These are phyloP conservation scores for Malurus leucopterus DNA, from an alignment of 2,797 vertebrate genomes.

Conservation along the genomic window DNA sequence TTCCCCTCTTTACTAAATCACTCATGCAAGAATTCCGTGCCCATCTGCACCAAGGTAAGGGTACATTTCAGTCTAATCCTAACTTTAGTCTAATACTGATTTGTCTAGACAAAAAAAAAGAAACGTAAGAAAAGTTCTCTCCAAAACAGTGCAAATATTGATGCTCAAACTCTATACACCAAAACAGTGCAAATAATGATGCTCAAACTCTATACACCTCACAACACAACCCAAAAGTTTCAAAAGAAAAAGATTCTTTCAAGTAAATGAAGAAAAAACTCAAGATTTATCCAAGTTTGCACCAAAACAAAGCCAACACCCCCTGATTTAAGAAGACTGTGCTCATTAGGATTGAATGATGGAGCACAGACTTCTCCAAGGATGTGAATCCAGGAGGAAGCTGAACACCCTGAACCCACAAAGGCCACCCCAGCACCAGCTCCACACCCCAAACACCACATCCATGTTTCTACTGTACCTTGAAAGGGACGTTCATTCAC, in stretches of 20 bases:
- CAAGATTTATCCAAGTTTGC: neutral
- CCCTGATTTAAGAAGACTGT: accelerated
- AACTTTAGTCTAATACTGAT: neutral
- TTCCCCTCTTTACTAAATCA: neutral
- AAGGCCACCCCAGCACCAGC: neutral
- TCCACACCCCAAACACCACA: neutral
- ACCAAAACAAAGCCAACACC: neutral
- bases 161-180: neutral
- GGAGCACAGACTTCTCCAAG: neutral
- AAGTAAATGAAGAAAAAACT: neutral
- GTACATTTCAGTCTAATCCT: neutral
- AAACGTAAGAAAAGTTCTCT: neutral
- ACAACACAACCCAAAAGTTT: neutral
- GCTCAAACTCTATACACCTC: neutral
- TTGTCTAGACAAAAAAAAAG: neutral
- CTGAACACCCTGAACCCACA: neutral
- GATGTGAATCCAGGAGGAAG: neutral
- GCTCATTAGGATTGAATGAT: accelerated
- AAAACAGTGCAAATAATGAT: neutral
- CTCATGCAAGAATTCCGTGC: accelerated
- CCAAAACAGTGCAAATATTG: neutral
- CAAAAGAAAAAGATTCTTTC: neutral
- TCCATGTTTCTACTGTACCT: neutral
- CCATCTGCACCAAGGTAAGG: neutral
- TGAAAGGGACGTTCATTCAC: slow-evolving; percentile 9